Percentiles rank a stretch among this genome's conserved stretches.
Evolutionary conservation across 2,797 vertebrate species (phyloP).

Genomic region (Myotis myotis): DNA sequence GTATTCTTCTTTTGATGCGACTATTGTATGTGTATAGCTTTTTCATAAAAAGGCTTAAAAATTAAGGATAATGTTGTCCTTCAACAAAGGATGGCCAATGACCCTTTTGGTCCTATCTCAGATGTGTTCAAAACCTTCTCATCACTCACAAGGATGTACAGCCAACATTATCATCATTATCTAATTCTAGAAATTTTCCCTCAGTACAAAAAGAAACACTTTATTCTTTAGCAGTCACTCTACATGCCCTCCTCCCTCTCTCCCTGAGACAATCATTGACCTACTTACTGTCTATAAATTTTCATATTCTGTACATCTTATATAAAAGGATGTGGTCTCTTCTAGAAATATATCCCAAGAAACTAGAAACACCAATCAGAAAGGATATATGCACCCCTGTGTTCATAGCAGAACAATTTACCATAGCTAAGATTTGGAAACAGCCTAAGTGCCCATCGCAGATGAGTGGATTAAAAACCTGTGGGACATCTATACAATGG

Average conservation of each 20-base stretch:
- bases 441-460: too few species aligned
- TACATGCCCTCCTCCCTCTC: too few species aligned
- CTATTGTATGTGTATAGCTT: background rate
- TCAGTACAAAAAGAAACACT: background rate
- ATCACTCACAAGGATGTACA: background rate
- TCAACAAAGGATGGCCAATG: background rate
- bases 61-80: background rate
- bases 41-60: background rate
- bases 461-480: too few species aligned
- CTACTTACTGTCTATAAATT: background rate
- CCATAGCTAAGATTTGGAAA: too few species aligned
- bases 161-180: background rate
- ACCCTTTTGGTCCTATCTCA: background rate
- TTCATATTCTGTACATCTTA: background rate
- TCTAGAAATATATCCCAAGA: too few species aligned
- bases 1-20: background rate
- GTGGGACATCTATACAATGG: too few species aligned
- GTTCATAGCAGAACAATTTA: too few species aligned
- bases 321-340: background rate
- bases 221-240: background rate
- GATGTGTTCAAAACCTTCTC: background rate
- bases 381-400: too few species aligned
- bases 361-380: too few species aligned
- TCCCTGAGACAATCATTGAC: background rate
- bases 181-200: background rate